These are phyloP conservation scores for Emys orbicularis DNA, from an alignment of 2,797 vertebrate species.

Conservation along the genomic window DNA sequence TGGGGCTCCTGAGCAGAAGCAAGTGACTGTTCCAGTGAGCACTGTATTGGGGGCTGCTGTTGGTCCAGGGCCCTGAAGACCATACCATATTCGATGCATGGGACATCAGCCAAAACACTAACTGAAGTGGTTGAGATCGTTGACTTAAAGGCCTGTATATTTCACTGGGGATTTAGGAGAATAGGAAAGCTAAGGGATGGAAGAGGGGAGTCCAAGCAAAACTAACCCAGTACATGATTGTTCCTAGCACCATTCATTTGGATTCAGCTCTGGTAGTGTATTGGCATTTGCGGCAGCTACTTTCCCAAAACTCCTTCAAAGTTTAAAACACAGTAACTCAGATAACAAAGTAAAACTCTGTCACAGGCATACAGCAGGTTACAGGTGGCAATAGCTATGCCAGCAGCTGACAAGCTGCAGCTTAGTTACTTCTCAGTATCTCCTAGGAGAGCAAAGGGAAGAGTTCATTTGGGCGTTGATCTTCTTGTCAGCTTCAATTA, in stretches of 20 bases:
- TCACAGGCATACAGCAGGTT: neutral
- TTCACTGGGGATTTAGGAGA: neutral
- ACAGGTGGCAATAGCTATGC: neutral
- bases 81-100: neutral
- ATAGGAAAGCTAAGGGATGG: neutral
- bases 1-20: neutral
- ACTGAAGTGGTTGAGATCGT: neutral
- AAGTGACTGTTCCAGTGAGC: neutral
- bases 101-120: neutral
- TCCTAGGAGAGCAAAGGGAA: neutral
- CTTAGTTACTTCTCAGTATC: neutral
- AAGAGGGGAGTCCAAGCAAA: neutral
- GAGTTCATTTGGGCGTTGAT: neutral
- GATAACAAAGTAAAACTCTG: neutral
- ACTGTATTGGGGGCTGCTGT: neutral
- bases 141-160: neutral
- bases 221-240: neutral
- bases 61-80: neutral
- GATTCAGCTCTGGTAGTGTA: neutral
- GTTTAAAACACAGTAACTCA: neutral
- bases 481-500: neutral
- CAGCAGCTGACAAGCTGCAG: neutral
- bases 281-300: neutral
- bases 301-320: neutral
- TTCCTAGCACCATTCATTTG: neutral